Base-by-base conservation (phyloP, 2,888 invertebrate genomes). In the Sinelater perroti region DNA sequence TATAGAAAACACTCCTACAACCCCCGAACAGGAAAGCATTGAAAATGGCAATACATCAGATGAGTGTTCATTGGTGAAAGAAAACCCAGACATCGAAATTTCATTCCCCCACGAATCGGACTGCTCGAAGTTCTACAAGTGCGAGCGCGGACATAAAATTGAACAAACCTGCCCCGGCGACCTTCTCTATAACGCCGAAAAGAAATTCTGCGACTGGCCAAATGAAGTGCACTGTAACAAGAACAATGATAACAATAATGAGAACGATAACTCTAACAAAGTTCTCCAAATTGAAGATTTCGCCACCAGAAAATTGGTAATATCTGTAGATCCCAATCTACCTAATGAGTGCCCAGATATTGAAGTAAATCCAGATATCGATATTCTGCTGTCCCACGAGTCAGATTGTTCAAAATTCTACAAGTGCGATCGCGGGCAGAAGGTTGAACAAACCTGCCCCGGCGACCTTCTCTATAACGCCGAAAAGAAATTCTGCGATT, bases 191-290 rank as follows among this genome's bases (percentile, higher is more conserved):
- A 66, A 66, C 28, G 45, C 60, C 5, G 30, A 7, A 3, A 7
- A 46, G 6, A 18, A 62, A 4, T 58, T 62, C n/a, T 67, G 67
- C 52, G 66, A 68, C 42, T 67, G 55, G 56, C 67, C 67, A 0
- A 21, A 30, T 13, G 10, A 28, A 8, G 28, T 28, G 10, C 2
- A 28, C 10, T 28, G 28, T 28, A n/a, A n/a, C n/a, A n/a, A n/a
- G n/a, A n/a, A n/a, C n/a, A n/a, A n/a, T n/a, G n/a, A n/a, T n/a
- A n/a, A n/a, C n/a, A n/a, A n/a, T n/a, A n/a, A n/a, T n/a, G n/a
- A n/a, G n/a, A n/a, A n/a, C n/a, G n/a, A n/a, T n/a, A n/a, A n/a
- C n/a, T n/a, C n/a, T n/a, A n/a, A n/a, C n/a, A n/a, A n/a, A 18
- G 53, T 20, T 63, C 62, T 5, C 1, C 11, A 13, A 21, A 10